Conservation (phyloP, 2,113 vertebrate species). For the Tylochromis polylepis region DNA sequence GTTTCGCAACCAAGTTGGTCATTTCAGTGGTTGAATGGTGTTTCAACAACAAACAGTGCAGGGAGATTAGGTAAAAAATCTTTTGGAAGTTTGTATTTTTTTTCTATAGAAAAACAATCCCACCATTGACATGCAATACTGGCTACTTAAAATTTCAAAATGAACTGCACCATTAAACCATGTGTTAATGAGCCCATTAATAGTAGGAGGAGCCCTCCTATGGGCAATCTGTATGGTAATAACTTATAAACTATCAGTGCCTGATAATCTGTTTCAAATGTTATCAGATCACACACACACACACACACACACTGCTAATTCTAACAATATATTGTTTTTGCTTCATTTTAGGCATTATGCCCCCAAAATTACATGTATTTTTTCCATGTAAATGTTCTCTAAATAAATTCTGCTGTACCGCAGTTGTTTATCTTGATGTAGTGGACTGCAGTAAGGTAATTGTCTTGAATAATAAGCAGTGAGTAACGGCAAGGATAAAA, state of each 20-base stretch:
- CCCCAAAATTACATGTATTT: background rate
- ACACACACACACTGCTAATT: too few relatives aligned
- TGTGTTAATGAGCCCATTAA: background rate
- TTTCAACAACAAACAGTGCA: background rate
- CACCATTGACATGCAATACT: background rate
- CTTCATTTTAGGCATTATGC: background rate
- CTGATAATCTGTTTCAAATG: background rate
- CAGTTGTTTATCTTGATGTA: background rate
- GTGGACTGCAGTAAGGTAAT: background rate
- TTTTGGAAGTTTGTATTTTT: background rate
- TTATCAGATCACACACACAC: background rate
- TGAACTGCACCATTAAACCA: background rate
- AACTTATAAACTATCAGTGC: background rate
- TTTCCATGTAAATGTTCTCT: background rate
- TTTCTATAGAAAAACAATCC: background rate
- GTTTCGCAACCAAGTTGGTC: background rate
- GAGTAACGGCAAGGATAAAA: background rate
- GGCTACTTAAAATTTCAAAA: background rate
- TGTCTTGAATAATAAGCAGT: background rate
- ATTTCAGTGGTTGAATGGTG: background rate
- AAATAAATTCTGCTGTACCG: background rate
- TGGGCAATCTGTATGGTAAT: background rate
- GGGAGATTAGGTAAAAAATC: fast-evolving
- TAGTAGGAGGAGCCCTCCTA: background rate
- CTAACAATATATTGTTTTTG: background rate